Percentiles rank a stretch among this genome's conserved stretches.
These are phyloP conservation scores for Drosophila arawakana DNA, from an alignment of 1,140 invertebrate species.

Conservation along the genomic window DNA sequence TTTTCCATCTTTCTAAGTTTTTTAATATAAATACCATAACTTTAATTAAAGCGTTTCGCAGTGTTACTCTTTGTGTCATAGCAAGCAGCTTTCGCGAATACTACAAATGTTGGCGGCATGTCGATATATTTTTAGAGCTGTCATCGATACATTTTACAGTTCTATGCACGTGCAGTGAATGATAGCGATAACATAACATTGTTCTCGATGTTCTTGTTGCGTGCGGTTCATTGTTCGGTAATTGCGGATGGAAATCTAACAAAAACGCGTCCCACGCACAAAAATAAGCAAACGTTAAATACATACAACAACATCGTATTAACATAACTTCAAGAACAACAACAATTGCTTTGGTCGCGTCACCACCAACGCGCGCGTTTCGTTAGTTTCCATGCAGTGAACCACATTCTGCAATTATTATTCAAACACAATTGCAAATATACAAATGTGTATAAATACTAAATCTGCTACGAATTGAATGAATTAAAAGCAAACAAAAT, in stretches of 20 bases:
- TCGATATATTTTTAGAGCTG: neutral
- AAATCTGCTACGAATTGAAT: slow-evolving; percentile 18
- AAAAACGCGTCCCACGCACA: slow-evolving; percentile 35
- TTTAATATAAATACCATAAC: neutral
- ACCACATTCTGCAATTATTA: slow-evolving; percentile 31
- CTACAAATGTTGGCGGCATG: neutral
- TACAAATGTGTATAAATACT: slow-evolving; percentile 19
- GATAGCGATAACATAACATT: slow-evolving; percentile 49
- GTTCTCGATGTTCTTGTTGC: slow-evolving; percentile 58
- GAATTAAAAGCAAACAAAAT: slow-evolving; percentile 37
- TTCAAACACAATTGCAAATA: slow-evolving; percentile 27
- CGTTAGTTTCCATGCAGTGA: slow-evolving; percentile 10
- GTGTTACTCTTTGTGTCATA: neutral
- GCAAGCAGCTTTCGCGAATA: neutral
- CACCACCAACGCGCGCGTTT: slow-evolving; percentile 2
- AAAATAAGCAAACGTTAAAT: slow-evolving; percentile 45
- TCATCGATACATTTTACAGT: no score
- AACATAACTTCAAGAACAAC: slow-evolving; percentile 28
- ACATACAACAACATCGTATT: slow-evolving; percentile 37
- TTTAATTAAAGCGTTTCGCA: no score
- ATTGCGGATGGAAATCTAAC: slow-evolving; percentile 45
- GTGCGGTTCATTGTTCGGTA: slow-evolving; percentile 55
- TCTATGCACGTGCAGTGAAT: slow-evolving; percentile 30
- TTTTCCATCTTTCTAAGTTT: no score
- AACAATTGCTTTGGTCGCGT: slow-evolving; percentile 26